A percentile compares a stretch with the other conserved stretches of the same genome.
These are phyloP conservation scores for Drosophila sp. DNA, from an alignment of 1,140 invertebrate genomes.

Conservation along the genomic window DNA sequence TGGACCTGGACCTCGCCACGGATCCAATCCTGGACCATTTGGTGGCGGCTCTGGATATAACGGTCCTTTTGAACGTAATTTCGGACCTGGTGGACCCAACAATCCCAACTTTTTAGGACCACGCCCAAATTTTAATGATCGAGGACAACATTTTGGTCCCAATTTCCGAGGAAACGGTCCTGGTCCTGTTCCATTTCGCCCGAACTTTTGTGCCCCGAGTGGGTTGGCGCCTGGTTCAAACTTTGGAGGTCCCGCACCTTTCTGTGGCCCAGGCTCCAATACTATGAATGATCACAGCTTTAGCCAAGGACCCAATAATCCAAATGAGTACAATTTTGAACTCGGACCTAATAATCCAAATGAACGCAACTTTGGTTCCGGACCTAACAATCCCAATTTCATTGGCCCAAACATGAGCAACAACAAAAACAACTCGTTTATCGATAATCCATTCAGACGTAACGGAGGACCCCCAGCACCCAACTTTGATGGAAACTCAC, in stretches of 20 bases:
- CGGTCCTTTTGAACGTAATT: constrained; percentile 52
- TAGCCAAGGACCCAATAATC: constrained; percentile 19
- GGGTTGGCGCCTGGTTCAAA: constrained; percentile 26
- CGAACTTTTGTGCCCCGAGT: constrained; percentile 37
- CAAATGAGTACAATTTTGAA: neutral
- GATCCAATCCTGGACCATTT: constrained; percentile 30
- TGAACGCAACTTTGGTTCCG: constrained; percentile 27
- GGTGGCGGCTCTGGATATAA: constrained; percentile 34
- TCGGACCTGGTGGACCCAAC: constrained; percentile 46
- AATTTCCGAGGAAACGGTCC: constrained; percentile 58
- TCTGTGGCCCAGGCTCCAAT: neutral
- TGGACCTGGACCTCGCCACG: constrained; percentile 32
- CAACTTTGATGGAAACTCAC: constrained; percentile 46
- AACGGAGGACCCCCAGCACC: constrained; percentile 43
- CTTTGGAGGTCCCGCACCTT: constrained; percentile 15
- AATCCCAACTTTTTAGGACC: constrained; percentile 50
- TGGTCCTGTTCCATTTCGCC: constrained; percentile 4
- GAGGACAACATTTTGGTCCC: constrained; percentile 43
- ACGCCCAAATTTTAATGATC: constrained; percentile 41
- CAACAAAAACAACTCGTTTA: constrained; percentile 35
- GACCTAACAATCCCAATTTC: constrained; percentile 23
- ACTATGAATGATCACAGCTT: constrained; percentile 17
- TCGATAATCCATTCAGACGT: constrained; percentile 66
- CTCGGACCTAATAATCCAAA: neutral
- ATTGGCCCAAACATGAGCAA: constrained; percentile 37